Conservation (phyloP, 2,797 vertebrate genomes). For the Myotis pilosus region DNA sequence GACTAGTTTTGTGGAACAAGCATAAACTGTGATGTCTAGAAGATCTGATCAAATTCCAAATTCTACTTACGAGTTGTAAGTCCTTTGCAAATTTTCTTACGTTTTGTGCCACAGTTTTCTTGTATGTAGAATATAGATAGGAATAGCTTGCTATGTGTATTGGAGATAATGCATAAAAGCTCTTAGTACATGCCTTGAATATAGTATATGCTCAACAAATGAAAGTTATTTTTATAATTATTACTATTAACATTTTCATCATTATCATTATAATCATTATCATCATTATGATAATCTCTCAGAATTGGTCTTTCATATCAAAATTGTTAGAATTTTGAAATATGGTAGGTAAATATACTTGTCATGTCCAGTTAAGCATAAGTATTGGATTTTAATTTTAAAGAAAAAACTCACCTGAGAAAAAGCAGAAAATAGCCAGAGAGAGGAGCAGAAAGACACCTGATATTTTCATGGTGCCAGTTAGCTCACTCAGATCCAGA, state of each 20-base stretch:
- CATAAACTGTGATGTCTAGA: neutral
- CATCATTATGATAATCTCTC: neutral
- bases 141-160: neutral
- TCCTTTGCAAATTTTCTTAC: neutral
- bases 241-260: neutral
- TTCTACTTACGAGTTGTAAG: neutral
- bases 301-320: neutral
- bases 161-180: neutral
- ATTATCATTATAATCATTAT: neutral
- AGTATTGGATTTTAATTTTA: slow-evolving; percentile 30
- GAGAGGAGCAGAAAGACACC: slow-evolving; percentile 68
- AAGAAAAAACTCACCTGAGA: slow-evolving; percentile 76
- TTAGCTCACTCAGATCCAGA: slow-evolving; percentile 45
- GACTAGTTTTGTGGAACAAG: neutral
- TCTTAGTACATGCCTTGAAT: neutral
- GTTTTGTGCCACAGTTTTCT: neutral
- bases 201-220: neutral
- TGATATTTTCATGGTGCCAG: slow-evolving; percentile 71
- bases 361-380: neutral
- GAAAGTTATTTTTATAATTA: neutral
- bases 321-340: slow-evolving; percentile 37
- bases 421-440: slow-evolving; percentile 78
- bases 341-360: neutral
- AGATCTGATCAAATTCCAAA: neutral
- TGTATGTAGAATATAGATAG: neutral